Evolutionary conservation across 2,113 vertebrate genomes (phyloP).

Genomic region (Peromyscus polionotus): DNA sequence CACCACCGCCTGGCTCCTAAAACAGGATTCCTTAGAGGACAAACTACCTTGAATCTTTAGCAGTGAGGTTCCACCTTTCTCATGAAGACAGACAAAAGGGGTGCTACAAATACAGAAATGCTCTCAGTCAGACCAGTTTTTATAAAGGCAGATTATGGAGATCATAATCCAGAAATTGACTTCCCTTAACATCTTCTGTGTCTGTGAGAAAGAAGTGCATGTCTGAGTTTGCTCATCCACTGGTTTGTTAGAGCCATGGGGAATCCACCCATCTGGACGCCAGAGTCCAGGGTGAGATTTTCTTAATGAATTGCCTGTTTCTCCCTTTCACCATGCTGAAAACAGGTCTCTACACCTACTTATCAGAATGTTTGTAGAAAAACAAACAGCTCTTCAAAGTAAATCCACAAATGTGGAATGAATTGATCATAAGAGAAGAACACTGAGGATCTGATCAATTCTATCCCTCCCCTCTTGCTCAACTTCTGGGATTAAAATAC

Average conservation of each 20-base stretch:
- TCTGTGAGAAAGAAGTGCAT: not conserved
- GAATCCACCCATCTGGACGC: not conserved
- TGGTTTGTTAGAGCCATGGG: rapidly evolving
- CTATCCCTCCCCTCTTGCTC: not conserved
- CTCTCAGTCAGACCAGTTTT: not conserved
- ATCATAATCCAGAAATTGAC: not conserved
- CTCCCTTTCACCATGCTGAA: not conserved
- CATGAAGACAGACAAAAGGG: not conserved
- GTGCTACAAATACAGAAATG: not conserved
- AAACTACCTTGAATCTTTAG: not conserved
- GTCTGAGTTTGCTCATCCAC: not conserved
- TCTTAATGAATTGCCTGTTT: not conserved
- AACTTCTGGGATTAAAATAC: not conserved
- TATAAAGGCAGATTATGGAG: not conserved
- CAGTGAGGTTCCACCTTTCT: not conserved
- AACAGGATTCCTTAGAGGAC: not conserved
- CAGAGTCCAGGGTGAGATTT: not conserved
- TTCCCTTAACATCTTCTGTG: not conserved
- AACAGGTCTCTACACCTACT: not conserved
- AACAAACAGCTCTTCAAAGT: not conserved
- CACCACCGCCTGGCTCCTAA: too few species aligned
- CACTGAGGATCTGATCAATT: not conserved
- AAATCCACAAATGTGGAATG: not conserved
- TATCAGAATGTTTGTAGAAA: not conserved
- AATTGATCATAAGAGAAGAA: not conserved